Evolutionary conservation across 2,113 vertebrate species (phyloP), one percentile per base, ranked within the genome.

Genomic region (Hippocampus mohnikei): DNA sequence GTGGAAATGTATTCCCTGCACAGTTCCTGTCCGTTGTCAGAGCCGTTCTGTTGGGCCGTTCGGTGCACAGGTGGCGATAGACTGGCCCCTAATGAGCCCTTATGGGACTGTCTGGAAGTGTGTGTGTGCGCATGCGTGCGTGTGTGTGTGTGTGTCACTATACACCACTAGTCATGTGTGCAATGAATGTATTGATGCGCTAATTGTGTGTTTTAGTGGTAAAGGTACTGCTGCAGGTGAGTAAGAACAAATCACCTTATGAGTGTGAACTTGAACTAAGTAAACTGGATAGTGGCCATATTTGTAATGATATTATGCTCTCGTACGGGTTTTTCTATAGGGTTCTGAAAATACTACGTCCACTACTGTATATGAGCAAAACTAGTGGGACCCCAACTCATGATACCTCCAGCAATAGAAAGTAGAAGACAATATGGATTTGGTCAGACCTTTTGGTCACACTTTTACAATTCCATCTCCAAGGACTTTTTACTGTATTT

Each of bases 31-130:
- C 83, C 79, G 73, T 87, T 81, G 87, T 88, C 84, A 89, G 78
- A 88, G 83, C 70, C 7, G 62, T 75, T 86, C 85, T 77, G 40
- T 75, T 88, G 89, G 87, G 88, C 71, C 75, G 83, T 86, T 82
- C 75, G 67, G 80, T 81, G 88, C 85, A 89, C 88, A 89, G 88
- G 89, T 89, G 87, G 88, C 77, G 77, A 85, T 88, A 88, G 88
- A 89, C 89, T 80, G 78, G 88, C 87, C 89, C 83, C 85, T 91
- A 91, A 91, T 91, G 89, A 91, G 87, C 84, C 89, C 88, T 88
- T 88, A 88, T 89, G 89, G 88, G 87, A 89, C 84, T 71, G 88
- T 88, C 87, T 88, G 84, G 83, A 78, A 60, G 72, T 70, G 80
- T 83, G 78, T 80, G 66, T 61, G 48, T 64, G 61, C 67, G 73